Conservation (phyloP, 1,140 invertebrate species). For the Bombus confusus region DNA sequence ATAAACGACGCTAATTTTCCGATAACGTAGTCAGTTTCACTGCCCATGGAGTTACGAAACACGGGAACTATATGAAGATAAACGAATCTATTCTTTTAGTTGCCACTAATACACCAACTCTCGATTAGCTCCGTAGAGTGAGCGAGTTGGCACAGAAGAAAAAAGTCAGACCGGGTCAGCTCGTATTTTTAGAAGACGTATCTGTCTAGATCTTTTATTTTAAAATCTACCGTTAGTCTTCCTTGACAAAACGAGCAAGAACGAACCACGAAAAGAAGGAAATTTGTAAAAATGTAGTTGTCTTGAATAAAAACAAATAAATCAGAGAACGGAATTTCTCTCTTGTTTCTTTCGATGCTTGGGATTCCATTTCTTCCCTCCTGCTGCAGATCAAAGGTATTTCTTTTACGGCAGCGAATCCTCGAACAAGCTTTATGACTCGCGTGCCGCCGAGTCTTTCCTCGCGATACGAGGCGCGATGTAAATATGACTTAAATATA, state of each 20-base stretch:
- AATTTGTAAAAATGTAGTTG: neutral
- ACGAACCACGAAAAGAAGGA: neutral
- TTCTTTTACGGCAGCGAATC: neutral
- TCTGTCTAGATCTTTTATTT: conserved; percentile 33
- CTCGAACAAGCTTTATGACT: conserved; percentile 41
- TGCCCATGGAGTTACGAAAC: neutral
- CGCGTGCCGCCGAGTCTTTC: conserved; percentile 3
- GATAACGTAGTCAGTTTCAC: neutral
- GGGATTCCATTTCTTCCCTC: neutral
- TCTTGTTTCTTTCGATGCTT: neutral
- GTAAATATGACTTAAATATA: conserved; percentile 56
- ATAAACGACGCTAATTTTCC: neutral
- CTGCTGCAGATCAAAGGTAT: conserved; percentile 2
- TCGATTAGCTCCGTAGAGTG: neutral
- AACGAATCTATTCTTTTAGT: neutral
- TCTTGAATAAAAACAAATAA: neutral
- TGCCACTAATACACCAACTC: neutral
- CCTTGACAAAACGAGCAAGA: neutral
- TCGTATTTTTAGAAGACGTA: conserved; percentile 56
- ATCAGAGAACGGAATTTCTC: neutral
- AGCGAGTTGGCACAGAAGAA: conserved; percentile 26
- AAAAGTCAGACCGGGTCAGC: conserved; percentile 47
- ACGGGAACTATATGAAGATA: neutral
- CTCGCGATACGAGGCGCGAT: conserved; percentile 14
- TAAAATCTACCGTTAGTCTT: neutral